Conservation (phyloP, 2,888 invertebrate genomes). For the Camptogramma bilineatum region DNA sequence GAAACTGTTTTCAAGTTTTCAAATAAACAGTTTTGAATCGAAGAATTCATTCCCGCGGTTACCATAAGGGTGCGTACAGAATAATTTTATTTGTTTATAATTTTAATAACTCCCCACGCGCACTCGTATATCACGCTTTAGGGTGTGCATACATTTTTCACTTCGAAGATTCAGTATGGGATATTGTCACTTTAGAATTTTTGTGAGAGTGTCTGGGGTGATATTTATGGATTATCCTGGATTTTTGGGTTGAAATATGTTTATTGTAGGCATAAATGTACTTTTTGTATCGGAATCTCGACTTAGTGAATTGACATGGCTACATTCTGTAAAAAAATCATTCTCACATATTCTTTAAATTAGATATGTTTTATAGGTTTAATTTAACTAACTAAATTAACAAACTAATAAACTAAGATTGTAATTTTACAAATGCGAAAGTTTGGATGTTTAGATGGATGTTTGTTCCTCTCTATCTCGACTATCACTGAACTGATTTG, state of each 20-base stretch:
- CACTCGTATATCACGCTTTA: conserved; percentile 59
- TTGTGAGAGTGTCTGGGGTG: conserved; percentile 65
- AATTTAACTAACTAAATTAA: too few species aligned
- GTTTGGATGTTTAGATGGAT: too few species aligned
- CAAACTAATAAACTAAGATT: too few species aligned
- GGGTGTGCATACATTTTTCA: conserved; percentile 81
- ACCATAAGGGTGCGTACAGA: conserved; percentile 66
- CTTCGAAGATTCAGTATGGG: conserved; percentile 63
- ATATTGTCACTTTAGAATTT: conserved; percentile 82
- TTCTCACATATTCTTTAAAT: too few species aligned
- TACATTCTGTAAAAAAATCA: too few species aligned
- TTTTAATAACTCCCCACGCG: conserved; percentile 80
- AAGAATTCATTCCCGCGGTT: conserved; percentile 67
- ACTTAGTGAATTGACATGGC: not conserved
- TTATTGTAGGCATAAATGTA: conserved; percentile 64
- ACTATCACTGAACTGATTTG: too few species aligned
- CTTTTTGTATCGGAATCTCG: conserved; percentile 25
- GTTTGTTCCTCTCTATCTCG: too few species aligned
- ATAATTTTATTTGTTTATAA: conserved; percentile 85
- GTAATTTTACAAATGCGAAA: too few species aligned
- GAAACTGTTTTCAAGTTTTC: too few species aligned
- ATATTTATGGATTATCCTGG: conserved; percentile 83
- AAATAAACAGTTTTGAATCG: conserved; percentile 35
- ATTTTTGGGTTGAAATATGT: conserved; percentile 75
- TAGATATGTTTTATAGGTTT: too few species aligned